These are phyloP conservation scores for Cecropterus lyciades DNA, from an alignment of 1,140 invertebrate genomes.

Conservation along the genomic window DNA sequence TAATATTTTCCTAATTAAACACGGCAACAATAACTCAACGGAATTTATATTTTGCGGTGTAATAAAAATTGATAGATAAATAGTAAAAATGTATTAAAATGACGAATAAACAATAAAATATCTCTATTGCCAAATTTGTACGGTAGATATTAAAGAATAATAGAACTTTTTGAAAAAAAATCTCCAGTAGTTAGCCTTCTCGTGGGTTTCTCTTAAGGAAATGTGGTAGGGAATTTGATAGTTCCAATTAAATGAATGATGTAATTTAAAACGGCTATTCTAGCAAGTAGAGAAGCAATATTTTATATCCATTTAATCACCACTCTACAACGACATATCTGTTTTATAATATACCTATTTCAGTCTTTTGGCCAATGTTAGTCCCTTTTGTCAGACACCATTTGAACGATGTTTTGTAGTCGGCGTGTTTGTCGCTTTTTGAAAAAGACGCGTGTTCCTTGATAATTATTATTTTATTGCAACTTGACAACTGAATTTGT, in stretches of 20 bases:
- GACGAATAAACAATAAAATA: conserved; percentile 66
- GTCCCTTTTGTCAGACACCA: conserved; percentile 61
- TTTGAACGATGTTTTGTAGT: conserved; percentile 40
- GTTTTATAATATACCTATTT: conserved; percentile 69
- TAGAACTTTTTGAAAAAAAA: conserved; percentile 67
- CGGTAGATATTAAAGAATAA: conserved; percentile 58
- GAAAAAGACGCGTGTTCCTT: not conserved
- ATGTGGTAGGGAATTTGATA: conserved; percentile 59
- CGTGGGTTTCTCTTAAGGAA: conserved; percentile 53
- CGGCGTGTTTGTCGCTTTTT: not conserved
- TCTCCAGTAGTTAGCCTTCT: conserved; percentile 67
- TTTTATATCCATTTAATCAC: conserved; percentile 68
- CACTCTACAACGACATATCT: conserved; percentile 75
- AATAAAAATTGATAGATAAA: conserved; percentile 36
- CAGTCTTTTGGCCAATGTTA: conserved; percentile 49
- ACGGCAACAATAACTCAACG: conserved; percentile 60
- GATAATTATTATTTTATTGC: conserved; percentile 4
- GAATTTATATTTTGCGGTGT: conserved; percentile 69
- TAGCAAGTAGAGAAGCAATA: conserved; percentile 78
- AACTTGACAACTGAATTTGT: conserved; percentile 13
- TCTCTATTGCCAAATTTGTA: conserved; percentile 75
- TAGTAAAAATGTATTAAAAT: conserved; percentile 44
- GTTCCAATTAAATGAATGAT: conserved; percentile 51
- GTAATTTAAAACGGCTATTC: conserved; percentile 62
- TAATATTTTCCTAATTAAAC: conserved; percentile 31